These are phyloP conservation scores for Sinella curviseta DNA, from an alignment of 1,140 invertebrate species.

Conservation along the genomic window DNA sequence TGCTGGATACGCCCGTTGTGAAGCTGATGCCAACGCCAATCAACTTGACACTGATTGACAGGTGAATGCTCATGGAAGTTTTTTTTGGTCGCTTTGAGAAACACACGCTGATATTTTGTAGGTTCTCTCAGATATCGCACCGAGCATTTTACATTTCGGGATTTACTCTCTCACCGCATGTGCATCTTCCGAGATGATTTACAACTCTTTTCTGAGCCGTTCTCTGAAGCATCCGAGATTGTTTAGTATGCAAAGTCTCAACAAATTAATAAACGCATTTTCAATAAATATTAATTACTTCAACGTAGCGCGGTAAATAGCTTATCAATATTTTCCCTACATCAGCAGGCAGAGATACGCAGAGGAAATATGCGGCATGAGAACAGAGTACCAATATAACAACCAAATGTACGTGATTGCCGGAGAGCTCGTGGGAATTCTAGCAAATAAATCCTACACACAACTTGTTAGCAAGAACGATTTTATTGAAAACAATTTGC, in stretches of 20 bases:
- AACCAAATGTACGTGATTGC: not conserved
- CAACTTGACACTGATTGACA: constrained; percentile 35
- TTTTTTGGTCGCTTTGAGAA: no score
- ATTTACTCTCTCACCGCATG: constrained; percentile 33
- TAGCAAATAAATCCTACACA: not conserved
- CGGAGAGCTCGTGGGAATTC: not conserved
- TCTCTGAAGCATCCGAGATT: constrained; percentile 8
- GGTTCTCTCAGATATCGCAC: constrained; percentile 38
- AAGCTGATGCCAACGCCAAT: constrained; percentile 1
- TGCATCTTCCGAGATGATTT: not conserved
- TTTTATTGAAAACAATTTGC: no score
- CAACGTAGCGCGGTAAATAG: no score
- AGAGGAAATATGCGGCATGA: not conserved
- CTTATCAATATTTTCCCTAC: not conserved
- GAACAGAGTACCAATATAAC: not conserved
- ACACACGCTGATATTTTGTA: no score
- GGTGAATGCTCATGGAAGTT: no score
- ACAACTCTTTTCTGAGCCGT: not conserved
- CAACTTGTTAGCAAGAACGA: no score
- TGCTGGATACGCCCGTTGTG: constrained; percentile 32
- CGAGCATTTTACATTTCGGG: constrained; percentile 26
- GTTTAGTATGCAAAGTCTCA: no score
- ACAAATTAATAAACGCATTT: no score
- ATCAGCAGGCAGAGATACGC: not conserved
- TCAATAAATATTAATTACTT: no score